Evolutionary conservation across 2,888 invertebrate genomes (phyloP).

Genomic region (Aphidoletes aphidimyza): DNA sequence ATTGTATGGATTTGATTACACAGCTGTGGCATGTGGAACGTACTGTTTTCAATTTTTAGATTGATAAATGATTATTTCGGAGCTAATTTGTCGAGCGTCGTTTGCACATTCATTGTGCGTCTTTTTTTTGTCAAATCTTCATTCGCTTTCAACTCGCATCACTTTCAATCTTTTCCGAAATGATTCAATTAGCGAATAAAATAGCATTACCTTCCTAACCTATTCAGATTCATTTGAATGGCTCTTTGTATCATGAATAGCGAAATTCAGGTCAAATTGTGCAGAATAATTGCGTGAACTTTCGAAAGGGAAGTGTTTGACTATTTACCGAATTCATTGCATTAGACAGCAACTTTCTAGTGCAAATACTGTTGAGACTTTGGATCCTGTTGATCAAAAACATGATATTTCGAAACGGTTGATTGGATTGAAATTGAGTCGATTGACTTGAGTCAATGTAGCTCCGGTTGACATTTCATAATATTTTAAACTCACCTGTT

Average conservation of each 20-base stretch:
- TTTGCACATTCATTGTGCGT: neutral
- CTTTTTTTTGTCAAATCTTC: conserved; percentile 5
- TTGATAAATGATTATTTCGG: conserved; percentile 40
- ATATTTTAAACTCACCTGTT: conserved; percentile 41
- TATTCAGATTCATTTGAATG: neutral
- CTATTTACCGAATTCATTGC: neutral
- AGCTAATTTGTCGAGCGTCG: neutral
- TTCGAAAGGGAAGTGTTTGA: neutral
- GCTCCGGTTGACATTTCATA: neutral
- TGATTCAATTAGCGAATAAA: conserved; percentile 33
- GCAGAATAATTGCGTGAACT: neutral
- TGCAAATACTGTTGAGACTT: neutral
- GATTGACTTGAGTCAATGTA: conserved; percentile 2
- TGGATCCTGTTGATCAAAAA: neutral
- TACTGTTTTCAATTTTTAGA: neutral
- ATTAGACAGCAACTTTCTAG: conserved; percentile 3
- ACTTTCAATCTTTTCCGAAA: conserved; percentile 24
- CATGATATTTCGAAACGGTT: neutral
- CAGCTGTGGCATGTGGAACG: neutral
- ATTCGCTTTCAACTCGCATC: too few relatives aligned
- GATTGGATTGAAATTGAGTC: neutral
- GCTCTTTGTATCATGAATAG: too few relatives aligned
- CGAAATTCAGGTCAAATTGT: neutral
- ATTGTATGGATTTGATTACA: conserved; percentile 18
- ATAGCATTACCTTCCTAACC: neutral